A percentile compares a stretch with the other conserved stretches of the same genome.
phyloP scores from a whole-genome alignment of 2,113 vertebrate genomes.

The Alces alces region DNA sequence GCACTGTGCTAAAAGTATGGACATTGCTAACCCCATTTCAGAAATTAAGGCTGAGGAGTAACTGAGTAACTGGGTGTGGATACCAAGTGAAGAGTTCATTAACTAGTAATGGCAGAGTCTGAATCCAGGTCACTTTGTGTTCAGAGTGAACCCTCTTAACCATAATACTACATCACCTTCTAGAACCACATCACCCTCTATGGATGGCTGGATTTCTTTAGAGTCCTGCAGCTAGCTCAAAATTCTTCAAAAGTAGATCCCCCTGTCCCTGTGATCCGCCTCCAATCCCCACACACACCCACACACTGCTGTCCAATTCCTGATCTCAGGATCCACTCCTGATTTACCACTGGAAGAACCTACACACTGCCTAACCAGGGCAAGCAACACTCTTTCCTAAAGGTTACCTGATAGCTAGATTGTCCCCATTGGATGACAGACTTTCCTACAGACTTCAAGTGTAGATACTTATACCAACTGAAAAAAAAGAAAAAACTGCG shows the following conservation, averaged over 20 bases:
- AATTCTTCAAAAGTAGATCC: neutral
- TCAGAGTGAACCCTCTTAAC: neutral
- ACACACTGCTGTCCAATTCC: neutral
- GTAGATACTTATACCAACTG: neutral
- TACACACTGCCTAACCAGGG: neutral
- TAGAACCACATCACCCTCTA: neutral
- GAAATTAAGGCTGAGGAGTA: neutral
- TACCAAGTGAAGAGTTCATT: neutral
- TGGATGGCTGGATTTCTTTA: neutral
- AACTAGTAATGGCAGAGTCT: neutral
- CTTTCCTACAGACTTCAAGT: neutral
- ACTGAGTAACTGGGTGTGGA: neutral
- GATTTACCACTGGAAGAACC: neutral
- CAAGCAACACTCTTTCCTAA: neutral
- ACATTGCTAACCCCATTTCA: neutral
- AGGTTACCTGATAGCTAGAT: too few relatives aligned
- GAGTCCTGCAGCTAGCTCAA: neutral
- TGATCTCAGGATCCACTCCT: neutral
- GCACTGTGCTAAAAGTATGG: neutral
- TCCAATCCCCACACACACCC: too few relatives aligned
- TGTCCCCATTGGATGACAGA: neutral
- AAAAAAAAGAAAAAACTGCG: neutral
- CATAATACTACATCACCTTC: neutral
- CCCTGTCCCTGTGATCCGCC: accelerated
- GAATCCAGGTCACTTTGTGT: neutral